Conservation (phyloP, 2,113 vertebrate species). For the Oreochromis spilurus region DNA sequence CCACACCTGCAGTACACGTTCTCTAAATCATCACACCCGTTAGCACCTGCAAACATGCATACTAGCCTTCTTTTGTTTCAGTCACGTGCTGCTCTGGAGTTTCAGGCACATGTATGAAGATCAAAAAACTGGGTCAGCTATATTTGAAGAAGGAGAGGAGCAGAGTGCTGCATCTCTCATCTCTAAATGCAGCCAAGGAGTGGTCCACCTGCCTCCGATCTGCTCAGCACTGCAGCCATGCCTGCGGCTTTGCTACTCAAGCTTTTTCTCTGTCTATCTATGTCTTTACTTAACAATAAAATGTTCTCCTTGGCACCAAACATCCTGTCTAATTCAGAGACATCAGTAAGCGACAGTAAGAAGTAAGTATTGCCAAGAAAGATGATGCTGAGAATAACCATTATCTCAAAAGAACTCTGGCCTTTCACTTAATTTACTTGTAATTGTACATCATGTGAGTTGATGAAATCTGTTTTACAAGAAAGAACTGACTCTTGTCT, state of each 20-base stretch:
- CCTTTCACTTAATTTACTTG: not conserved
- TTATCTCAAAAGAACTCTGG: constrained; percentile 28
- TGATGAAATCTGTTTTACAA: not conserved
- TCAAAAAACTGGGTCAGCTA: constrained; percentile 64
- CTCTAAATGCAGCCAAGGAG: constrained; percentile 30
- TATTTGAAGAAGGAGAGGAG: constrained; percentile 50
- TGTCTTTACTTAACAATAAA: not conserved
- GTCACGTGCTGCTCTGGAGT: constrained; percentile 11
- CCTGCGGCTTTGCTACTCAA: constrained; percentile 6
- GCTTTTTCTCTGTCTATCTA: not conserved
- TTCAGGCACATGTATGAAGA: constrained; percentile 44
- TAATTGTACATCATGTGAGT: not conserved
- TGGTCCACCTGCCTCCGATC: constrained; percentile 21
- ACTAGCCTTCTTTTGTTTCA: not conserved
- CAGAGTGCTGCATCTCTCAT: constrained; percentile 45
- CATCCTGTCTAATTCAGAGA: not conserved
- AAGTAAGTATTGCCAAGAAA: not conserved
- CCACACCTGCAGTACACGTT: not conserved
- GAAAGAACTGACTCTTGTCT: not conserved
- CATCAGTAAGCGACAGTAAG: not conserved
- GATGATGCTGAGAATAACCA: not conserved
- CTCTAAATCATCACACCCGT: not conserved
- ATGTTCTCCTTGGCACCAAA: not conserved
- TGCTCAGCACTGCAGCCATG: constrained; percentile 12
- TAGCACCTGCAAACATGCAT: not conserved